Conservation (phyloP, 2,113 vertebrate species). For the Hyperopisus bebe region DNA sequence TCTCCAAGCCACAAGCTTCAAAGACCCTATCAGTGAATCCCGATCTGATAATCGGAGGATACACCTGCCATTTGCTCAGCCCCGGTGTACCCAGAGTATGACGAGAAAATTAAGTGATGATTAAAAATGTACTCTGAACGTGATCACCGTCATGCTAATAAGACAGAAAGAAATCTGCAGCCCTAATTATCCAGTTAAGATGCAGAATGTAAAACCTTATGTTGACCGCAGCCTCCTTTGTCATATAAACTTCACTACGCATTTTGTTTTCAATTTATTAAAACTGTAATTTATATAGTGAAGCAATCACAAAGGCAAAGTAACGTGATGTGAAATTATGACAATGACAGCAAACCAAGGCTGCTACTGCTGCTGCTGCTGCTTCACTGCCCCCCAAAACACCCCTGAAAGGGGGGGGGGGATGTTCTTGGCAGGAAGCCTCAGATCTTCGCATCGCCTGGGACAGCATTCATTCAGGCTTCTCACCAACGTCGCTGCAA, state of each 20-base stretch:
- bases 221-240: background rate
- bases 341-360: background rate
- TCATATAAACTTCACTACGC: background rate
- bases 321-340: background rate
- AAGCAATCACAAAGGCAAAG: background rate
- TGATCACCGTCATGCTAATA: background rate
- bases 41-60: background rate
- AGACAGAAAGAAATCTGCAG: background rate
- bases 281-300: background rate
- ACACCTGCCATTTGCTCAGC: background rate
- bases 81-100: background rate
- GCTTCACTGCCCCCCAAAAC: background rate
- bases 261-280: background rate
- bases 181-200: background rate
- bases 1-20: background rate
- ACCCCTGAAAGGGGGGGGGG: constrained; percentile 4
- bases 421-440: constrained; percentile 41
- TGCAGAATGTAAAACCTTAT: background rate
- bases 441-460: constrained; percentile 21
- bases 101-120: background rate
- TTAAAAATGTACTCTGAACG: background rate
- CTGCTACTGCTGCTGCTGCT: background rate
- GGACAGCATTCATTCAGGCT: constrained; percentile 31
- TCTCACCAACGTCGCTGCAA: constrained; percentile 31
- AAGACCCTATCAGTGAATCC: background rate